Evolutionary conservation across 2,113 vertebrate genomes (phyloP).

Genomic region (Chamaetylas fuelleborni): DNA sequence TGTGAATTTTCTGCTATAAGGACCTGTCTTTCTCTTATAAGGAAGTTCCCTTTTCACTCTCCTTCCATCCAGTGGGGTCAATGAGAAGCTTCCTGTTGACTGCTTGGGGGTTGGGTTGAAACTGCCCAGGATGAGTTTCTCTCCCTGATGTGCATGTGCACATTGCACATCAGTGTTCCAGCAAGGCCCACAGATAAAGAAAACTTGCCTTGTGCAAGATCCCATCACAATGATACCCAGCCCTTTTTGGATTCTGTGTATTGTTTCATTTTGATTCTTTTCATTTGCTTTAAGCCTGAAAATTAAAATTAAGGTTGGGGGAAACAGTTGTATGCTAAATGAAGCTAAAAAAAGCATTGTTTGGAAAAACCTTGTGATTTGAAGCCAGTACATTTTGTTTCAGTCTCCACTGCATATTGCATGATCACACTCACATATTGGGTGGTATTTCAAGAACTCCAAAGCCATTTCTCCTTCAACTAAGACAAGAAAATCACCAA

Average conservation of each 20-base stretch:
- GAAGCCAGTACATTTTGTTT: not conserved
- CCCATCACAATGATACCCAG: not conserved
- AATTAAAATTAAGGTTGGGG: not conserved
- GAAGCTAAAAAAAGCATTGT: not conserved
- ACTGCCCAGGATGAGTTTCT: rapidly evolving
- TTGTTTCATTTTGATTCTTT: not conserved
- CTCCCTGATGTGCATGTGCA: rapidly evolving
- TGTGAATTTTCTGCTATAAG: not conserved
- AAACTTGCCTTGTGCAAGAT: not conserved
- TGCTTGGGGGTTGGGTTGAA: not conserved
- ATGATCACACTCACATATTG: not conserved
- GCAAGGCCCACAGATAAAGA: not conserved
- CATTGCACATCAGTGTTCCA: not conserved
- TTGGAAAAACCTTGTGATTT: not conserved
- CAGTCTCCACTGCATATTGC: rapidly evolving
- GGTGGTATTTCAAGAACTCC: not conserved
- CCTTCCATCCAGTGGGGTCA: not conserved
- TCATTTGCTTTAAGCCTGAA: not conserved
- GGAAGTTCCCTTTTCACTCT: not conserved
- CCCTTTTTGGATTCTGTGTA: not conserved
- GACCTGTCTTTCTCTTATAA: not conserved
- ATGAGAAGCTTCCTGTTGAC: not conserved
- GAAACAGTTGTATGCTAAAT: not conserved
- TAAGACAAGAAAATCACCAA: not conserved
- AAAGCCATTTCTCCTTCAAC: not conserved